Percentiles rank a stretch among this genome's conserved stretches.
Evolutionary conservation across 1,140 invertebrate genomes (phyloP).

Genomic region (Polypedilum pembai): DNA sequence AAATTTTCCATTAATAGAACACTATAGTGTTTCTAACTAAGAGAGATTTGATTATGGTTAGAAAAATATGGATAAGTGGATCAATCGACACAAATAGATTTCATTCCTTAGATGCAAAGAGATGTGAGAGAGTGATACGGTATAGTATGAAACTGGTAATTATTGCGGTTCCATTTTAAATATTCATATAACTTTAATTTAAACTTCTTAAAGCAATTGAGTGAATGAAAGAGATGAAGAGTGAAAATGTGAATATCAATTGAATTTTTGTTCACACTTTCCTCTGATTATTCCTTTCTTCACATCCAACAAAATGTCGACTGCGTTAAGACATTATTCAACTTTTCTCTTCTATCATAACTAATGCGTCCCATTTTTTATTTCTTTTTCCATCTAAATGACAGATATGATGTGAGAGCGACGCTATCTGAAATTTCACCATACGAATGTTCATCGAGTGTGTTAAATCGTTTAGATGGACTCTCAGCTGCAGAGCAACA

Average conservation of each 20-base stretch:
- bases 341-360: neutral
- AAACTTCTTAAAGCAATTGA: neutral
- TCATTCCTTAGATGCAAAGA: neutral
- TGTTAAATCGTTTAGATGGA: conserved; percentile 56
- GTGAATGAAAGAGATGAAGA: neutral
- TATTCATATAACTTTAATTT: no score
- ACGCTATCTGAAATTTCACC: conserved; percentile 69
- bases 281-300: neutral
- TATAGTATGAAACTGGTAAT: conserved; percentile 8
- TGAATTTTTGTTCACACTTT: neutral
- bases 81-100: neutral
- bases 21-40: neutral
- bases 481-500: conserved; percentile 71
- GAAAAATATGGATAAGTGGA: neutral
- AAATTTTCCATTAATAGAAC: neutral
- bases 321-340: neutral
- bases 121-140: neutral
- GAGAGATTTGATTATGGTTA: neutral
- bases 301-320: neutral
- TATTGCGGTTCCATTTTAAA: conserved; percentile 15
- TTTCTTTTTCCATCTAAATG: conserved; percentile 32
- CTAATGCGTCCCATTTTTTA: neutral
- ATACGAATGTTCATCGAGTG: conserved; percentile 64
- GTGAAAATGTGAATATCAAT: neutral
- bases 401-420: conserved; percentile 91